Percentiles rank a stretch among this genome's conserved stretches.
Evolutionary conservation across 2,797 vertebrate species (phyloP).

Genomic region (Gobionotothen gibberifrons): DNA sequence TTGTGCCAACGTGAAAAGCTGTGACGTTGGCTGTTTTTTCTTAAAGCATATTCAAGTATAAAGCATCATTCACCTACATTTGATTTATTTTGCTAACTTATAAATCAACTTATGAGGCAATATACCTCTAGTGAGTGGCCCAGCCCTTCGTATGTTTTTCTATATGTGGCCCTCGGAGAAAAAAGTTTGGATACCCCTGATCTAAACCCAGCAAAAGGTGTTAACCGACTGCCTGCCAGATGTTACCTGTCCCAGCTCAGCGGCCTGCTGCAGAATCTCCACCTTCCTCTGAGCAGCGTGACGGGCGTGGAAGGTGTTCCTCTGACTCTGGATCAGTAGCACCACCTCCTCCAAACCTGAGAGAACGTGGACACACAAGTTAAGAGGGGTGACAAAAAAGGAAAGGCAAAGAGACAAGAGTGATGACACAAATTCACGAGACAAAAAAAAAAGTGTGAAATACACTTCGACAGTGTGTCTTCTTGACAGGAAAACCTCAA

Average conservation of each 20-base stretch:
- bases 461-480: background rate
- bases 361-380: conserved; percentile 16
- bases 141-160: too few species aligned
- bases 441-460: background rate
- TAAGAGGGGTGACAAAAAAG: background rate
- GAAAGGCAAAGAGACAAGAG: background rate
- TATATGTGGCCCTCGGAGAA: too few species aligned
- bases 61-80: too few species aligned
- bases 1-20: too few species aligned
- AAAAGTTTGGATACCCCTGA: too few species aligned
- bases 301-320: conserved; percentile 87
- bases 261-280: conserved; percentile 87
- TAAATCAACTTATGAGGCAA: too few species aligned
- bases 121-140: too few species aligned
- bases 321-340: conserved; percentile 94
- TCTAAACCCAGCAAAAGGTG: background rate
- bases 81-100: too few species aligned
- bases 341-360: conserved; percentile 87
- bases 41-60: too few species aligned
- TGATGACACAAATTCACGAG: too few species aligned
- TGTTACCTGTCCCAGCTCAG: conserved; percentile 84
- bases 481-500: background rate
- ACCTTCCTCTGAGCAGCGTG: conserved; percentile 82
- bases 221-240: background rate
- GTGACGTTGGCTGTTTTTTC: too few species aligned